Conservation (phyloP, 1,140 invertebrate genomes). For the Anastatus disparis region DNA sequence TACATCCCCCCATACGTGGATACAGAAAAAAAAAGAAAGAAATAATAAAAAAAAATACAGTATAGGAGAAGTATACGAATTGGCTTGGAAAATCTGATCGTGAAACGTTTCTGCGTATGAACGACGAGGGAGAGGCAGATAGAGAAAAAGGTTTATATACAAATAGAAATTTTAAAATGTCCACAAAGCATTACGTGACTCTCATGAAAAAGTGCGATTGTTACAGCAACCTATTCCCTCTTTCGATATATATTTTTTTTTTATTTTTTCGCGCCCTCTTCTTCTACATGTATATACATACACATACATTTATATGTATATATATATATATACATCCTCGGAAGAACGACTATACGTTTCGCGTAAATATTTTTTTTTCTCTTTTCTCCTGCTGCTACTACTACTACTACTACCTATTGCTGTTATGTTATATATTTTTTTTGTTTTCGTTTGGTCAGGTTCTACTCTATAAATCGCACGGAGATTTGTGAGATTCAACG, state of each 20-base stretch:
- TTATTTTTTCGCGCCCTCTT: neutral
- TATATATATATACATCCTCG: neutral
- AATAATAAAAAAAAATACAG: neutral
- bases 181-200: conserved; percentile 36
- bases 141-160: neutral
- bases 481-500: conserved; percentile 41
- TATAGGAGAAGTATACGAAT: neutral
- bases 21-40: neutral
- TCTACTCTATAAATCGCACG: conserved; percentile 42
- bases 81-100: conserved; percentile 27
- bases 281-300: too few species aligned
- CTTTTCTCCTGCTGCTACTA: neutral
- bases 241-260: too few species aligned
- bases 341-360: neutral
- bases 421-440: too few species aligned
- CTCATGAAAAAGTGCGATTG: conserved; percentile 22
- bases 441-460: neutral
- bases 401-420: too few species aligned
- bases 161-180: conserved; percentile 39
- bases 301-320: too few species aligned
- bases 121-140: too few species aligned
- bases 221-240: neutral
- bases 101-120: too few species aligned
- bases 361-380: conserved; percentile 12
- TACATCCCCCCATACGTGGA: neutral